Percentiles rank a stretch among this genome's conserved stretches.
phyloP scores from a whole-genome alignment of 2,888 invertebrate genomes.

The Lacanobia wlatinum region DNA sequence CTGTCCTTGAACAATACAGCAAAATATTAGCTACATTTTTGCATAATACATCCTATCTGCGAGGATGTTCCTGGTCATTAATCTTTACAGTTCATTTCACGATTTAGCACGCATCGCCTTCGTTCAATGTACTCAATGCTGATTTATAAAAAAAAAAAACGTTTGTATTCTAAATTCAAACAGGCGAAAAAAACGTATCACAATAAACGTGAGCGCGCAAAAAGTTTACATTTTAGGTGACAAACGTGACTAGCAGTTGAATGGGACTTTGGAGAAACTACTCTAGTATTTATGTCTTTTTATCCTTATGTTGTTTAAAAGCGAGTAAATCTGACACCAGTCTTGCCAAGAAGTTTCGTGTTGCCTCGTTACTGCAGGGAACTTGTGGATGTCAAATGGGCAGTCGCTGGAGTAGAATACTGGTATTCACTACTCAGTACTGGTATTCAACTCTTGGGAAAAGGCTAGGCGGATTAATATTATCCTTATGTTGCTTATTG shows the following conservation, averaged over 20 bases:
- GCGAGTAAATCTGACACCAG: no score
- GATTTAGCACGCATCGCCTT: conserved; percentile 25
- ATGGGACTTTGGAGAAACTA: conserved; percentile 25
- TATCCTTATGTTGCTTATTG: no score
- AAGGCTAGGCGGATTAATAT: no score
- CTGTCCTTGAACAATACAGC: conserved; percentile 4
- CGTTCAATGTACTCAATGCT: conserved; percentile 16
- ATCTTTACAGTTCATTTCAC: conserved; percentile 44
- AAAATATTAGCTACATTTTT: conserved; percentile 8
- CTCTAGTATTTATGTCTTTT: conserved; percentile 1
- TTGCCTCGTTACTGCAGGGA: no score
- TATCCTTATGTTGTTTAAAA: background rate
- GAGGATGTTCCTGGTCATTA: conserved; percentile 31
- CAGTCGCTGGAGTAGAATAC: no score
- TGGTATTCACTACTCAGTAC: no score
- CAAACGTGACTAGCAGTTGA: conserved; percentile 38
- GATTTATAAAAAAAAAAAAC: conserved; percentile 18
- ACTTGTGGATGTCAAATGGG: no score
- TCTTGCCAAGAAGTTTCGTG: no score
- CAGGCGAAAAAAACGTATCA: conserved; percentile 17
- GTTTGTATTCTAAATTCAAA: conserved; percentile 16
- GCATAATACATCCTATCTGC: background rate
- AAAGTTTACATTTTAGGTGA: conserved; percentile 22
- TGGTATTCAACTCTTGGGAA: no score
- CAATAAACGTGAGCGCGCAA: conserved; percentile 27